Evolutionary conservation across 2,797 vertebrate species (phyloP), one percentile per base, ranked within the genome.

Genomic region (Helostoma temminkii): DNA sequence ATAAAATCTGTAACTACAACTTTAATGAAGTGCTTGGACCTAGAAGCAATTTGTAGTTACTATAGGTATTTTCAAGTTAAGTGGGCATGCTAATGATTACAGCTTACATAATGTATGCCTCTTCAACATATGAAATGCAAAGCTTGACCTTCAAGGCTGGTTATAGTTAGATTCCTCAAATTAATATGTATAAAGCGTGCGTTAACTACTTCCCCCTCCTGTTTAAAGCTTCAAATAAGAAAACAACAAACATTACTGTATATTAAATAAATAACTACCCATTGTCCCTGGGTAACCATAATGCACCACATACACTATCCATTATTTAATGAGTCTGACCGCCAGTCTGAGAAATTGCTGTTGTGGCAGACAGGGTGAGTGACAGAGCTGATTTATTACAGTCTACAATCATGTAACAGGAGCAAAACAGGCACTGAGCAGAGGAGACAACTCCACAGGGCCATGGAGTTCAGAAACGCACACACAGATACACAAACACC

Each of bases 321-420:
- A 83, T 88, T 80, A 80, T 74, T 65, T 77, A 83, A 85, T 80
- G 79, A 90, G 88, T 87, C 77, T 89, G 84, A 86, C 71, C 26
- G 57, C 58, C 83, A 75, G 47, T 65, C 78, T 86, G 86, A 88
- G 64, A 89, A 87, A 91, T 82, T 85, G 80, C 68, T 78, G 73
- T 71, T 80, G 76, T 75, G 74, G 74, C 67, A 57, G 63, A 73
- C 66, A 58, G 61, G 34, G 56, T 76, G 72, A 87, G 72, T 87
- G 89, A 87, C 88, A 86, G 78, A 69, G 61, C 58, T 86, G 82
- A 91, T 91, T 90, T 89, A 91, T 91, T 88, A 88, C 75, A 71
- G 69, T 58, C 59, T 76, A 63, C 68, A 75, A 74, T 86, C 76
- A 77, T 84, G 85, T 67, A 83, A 74, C n/a, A 1, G 66, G 34